A percentile compares a stretch with the other conserved stretches of the same genome.
phyloP scores from a whole-genome alignment of 2,113 vertebrate species.

The Oreotrochilus melanogaster region DNA sequence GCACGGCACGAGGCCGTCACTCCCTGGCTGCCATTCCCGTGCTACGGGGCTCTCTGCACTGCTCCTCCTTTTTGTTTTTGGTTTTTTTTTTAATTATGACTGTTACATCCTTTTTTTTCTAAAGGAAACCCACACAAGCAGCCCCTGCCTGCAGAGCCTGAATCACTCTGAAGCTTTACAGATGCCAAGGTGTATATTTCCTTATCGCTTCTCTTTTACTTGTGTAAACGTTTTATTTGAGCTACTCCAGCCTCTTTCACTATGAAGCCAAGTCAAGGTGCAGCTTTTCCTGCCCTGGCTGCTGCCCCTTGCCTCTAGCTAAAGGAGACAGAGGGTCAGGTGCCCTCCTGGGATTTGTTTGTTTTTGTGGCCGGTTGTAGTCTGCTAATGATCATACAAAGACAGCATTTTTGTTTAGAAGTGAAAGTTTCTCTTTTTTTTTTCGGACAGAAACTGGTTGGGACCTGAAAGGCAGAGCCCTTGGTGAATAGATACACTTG shows the following conservation, averaged over 20 bases:
- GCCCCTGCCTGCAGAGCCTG: slow-evolving; percentile 30
- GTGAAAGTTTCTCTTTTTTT: not conserved
- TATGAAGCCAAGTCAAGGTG: not conserved
- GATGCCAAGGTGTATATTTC: slow-evolving; percentile 64
- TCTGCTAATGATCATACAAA: not conserved
- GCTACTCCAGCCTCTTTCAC: slow-evolving; percentile 18
- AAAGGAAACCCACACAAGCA: not conserved
- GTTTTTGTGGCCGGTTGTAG: not conserved
- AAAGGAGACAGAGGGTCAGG: not conserved
- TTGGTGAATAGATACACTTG: not conserved
- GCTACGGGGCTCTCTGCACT: not conserved
- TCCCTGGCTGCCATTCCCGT: not conserved
- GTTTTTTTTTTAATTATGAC: not conserved
- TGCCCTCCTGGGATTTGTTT: not conserved
- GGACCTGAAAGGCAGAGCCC: not conserved
- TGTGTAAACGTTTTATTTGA: slow-evolving; percentile 51
- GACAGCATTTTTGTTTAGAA: slow-evolving; percentile 20
- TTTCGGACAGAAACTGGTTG: not conserved
- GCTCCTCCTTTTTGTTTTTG: not conserved
- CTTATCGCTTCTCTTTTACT: slow-evolving; percentile 45
- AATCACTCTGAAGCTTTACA: slow-evolving; percentile 50
- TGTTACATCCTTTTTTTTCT: slow-evolving; percentile 19
- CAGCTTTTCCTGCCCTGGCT: not conserved
- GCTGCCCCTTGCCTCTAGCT: not conserved
- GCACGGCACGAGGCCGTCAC: not conserved